Conservation (phyloP, 2,113 vertebrate genomes). For the Tylochromis polylepis region DNA sequence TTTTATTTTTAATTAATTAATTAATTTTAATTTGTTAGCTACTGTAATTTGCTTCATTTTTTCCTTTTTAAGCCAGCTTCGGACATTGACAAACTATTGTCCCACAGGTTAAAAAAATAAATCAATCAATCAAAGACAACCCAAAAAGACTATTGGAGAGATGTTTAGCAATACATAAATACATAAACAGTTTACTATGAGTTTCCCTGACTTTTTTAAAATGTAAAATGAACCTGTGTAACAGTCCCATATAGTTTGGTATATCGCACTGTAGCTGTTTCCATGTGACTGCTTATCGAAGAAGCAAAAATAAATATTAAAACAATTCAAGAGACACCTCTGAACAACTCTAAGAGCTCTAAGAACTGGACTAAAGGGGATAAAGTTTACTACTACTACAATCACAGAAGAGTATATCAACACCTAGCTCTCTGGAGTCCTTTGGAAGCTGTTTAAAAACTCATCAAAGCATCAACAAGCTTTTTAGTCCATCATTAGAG, state of each 20-base stretch:
- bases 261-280: not conserved
- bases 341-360: not conserved
- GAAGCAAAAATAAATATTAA: not conserved
- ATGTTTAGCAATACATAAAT: not conserved
- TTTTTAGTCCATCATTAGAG: slow-evolving; percentile 34
- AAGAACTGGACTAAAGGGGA: not conserved
- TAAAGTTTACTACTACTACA: not conserved
- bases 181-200: not conserved
- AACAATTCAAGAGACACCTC: not conserved
- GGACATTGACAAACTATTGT: not conserved
- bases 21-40: not conserved
- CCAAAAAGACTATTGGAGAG: not conserved
- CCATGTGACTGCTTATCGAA: not conserved
- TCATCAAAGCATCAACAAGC: slow-evolving; percentile 26
- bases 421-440: slow-evolving; percentile 6
- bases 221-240: not conserved
- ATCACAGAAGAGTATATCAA: not conserved
- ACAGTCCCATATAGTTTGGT: not conserved
- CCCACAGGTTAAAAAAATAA: not conserved
- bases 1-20: not conserved
- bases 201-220: not conserved
- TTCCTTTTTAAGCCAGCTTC: not conserved
- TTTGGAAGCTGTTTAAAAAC: slow-evolving; percentile 31
- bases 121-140: not conserved
- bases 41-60: not conserved